phyloP scores from a whole-genome alignment of 2,797 vertebrate genomes.

The Centroberyx gerrardi region DNA sequence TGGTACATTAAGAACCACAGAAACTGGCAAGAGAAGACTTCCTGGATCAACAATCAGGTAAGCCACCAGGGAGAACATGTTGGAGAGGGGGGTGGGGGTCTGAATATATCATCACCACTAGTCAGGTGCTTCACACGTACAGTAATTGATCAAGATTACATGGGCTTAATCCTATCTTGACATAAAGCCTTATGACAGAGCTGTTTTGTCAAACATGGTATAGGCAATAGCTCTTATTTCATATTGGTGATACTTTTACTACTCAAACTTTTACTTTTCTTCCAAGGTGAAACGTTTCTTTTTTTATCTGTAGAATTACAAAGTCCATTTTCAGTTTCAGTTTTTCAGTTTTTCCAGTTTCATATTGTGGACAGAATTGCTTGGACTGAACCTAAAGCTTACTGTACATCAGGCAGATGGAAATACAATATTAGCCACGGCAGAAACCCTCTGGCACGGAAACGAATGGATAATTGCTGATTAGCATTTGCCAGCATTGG shows the following conservation, averaged over 20 bases:
- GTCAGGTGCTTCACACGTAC: no score
- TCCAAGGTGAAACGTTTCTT: neutral
- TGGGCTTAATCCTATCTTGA: no score
- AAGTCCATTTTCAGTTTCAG: constrained; percentile 2
- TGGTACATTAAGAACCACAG: constrained; percentile 93
- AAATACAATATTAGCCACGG: constrained; percentile 57
- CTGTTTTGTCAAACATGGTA: neutral
- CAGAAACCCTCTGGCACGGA: constrained; percentile 58
- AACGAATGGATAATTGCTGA: constrained; percentile 79
- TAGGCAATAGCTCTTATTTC: neutral
- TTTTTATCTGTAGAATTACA: constrained; percentile 15
- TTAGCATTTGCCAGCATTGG: constrained; percentile 74
- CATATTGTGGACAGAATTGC: constrained; percentile 21
- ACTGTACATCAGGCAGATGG: constrained; percentile 40
- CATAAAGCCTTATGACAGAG: constrained; percentile 1
- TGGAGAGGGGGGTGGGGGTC: no score
- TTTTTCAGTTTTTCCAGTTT: neutral
- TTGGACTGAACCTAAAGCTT: constrained; percentile 40
- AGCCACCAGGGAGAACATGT: neutral
- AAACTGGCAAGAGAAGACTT: constrained; percentile 88
- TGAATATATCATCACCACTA: no score
- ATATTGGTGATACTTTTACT: neutral
- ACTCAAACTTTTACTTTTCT: neutral
- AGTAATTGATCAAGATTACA: no score
- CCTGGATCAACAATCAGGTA: constrained; percentile 89